A percentile compares a stretch with the other conserved stretches of the same genome.
phyloP scores from a whole-genome alignment of 2,888 invertebrate genomes.

The Fragum sueziense region DNA sequence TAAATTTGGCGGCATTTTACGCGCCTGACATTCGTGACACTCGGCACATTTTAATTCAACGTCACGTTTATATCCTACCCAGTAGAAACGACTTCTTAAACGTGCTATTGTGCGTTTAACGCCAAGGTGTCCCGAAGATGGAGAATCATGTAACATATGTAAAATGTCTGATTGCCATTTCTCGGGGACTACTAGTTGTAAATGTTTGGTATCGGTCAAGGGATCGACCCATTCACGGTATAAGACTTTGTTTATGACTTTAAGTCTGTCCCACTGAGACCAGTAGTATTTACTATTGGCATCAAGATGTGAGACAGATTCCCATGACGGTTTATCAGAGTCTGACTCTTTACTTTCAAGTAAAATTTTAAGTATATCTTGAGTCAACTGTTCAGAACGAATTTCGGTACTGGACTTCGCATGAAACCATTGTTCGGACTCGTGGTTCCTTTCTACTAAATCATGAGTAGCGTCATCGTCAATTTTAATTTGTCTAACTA shows the following conservation, averaged over 20 bases:
- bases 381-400: neutral
- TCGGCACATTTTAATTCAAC: slow-evolving; percentile 23
- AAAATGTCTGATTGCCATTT: neutral
- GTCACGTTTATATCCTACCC: slow-evolving; percentile 26
- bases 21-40: too few relatives aligned
- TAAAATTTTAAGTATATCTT: neutral
- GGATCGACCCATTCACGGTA: neutral
- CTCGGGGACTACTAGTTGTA: neutral
- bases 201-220: neutral
- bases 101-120: neutral
- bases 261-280: neutral
- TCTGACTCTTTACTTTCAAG: neutral
- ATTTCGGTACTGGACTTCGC: neutral
- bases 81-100: slow-evolving; percentile 16
- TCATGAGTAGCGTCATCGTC: neutral
- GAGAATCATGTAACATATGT: slow-evolving; percentile 6
- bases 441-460: neutral
- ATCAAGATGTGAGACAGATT: neutral
- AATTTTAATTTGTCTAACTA: neutral
- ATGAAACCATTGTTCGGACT: neutral
- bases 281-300: neutral
- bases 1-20: slow-evolving; percentile 24
- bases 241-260: neutral
- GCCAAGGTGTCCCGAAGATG: slow-evolving; percentile 39
- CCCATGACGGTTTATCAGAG: neutral